A percentile compares a stretch with the other conserved stretches of the same genome.
These are phyloP conservation scores for Chionis minor DNA, from an alignment of 2,113 vertebrate species.

Conservation along the genomic window DNA sequence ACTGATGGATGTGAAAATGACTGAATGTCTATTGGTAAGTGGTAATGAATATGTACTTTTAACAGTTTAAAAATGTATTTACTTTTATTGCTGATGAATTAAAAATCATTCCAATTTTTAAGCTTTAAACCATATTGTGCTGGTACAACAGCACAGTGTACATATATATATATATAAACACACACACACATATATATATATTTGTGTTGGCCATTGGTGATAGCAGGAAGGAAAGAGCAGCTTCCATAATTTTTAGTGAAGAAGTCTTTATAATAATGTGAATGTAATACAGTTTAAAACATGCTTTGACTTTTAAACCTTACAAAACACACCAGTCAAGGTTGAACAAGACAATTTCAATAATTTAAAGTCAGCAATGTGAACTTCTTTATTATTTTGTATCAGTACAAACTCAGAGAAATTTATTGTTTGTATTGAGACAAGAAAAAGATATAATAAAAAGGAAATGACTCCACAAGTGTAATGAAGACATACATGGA, in stretches of 20 bases:
- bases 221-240: neutral
- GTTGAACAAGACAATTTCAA: neutral
- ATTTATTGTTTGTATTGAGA: neutral
- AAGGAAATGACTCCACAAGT: neutral
- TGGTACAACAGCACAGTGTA: neutral
- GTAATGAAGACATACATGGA: neutral
- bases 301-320: neutral
- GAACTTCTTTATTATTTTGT: neutral
- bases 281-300: neutral
- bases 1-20: neutral
- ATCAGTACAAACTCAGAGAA: neutral
- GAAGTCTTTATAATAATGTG: neutral
- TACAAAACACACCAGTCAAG: neutral
- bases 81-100: neutral
- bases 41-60: neutral
- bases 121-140: neutral
- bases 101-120: neutral
- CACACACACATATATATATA: neutral
- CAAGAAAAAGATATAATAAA: neutral
- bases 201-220: neutral
- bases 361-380: neutral
- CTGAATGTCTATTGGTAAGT: neutral
- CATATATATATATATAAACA: neutral
- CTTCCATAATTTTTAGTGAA: neutral
- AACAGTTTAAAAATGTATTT: neutral